phyloP scores from a whole-genome alignment of 92 coral and sea anemone species.

The Porites lobata region DNA sequence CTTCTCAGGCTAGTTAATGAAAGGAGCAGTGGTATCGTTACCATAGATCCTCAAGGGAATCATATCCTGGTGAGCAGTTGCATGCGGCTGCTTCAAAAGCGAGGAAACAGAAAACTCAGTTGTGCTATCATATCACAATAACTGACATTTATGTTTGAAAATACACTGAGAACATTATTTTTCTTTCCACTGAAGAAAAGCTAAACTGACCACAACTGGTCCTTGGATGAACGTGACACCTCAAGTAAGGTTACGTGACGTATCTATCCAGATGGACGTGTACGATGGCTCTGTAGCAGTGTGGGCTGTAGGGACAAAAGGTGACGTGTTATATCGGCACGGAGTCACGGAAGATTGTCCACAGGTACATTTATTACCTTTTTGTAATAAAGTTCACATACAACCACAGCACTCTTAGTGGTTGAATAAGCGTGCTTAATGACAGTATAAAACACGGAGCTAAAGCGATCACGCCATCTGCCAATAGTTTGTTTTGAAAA shows the following conservation, averaged over 20 bases:
- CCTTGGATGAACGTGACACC: constrained; percentile 93
- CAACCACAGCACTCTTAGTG: not conserved
- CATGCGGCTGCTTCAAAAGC: too few relatives aligned
- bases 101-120: not conserved
- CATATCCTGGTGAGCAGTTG: too few relatives aligned
- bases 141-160: not conserved
- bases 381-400: not conserved
- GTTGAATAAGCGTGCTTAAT: not conserved
- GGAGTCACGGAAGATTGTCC: constrained; percentile 87
- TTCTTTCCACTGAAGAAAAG: constrained; percentile 59
- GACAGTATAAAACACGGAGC: not conserved
- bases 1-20: too few relatives aligned
- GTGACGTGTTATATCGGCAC: constrained; percentile 90
- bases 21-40: too few relatives aligned
- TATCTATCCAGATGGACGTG: constrained; percentile 85
- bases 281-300: constrained; percentile 69
- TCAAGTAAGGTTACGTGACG: constrained; percentile 82
- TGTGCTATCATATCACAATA: not conserved
- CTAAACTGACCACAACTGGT: constrained; percentile 89
- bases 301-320: constrained; percentile 92
- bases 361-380: constrained; percentile 67
- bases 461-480: too few relatives aligned
- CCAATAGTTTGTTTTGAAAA: too few relatives aligned
- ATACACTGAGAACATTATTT: not conserved
- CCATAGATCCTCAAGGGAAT: too few relatives aligned